Evolutionary conservation across 1,140 invertebrate species (phyloP).

Genomic region (Drosophila kanapiae): DNA sequence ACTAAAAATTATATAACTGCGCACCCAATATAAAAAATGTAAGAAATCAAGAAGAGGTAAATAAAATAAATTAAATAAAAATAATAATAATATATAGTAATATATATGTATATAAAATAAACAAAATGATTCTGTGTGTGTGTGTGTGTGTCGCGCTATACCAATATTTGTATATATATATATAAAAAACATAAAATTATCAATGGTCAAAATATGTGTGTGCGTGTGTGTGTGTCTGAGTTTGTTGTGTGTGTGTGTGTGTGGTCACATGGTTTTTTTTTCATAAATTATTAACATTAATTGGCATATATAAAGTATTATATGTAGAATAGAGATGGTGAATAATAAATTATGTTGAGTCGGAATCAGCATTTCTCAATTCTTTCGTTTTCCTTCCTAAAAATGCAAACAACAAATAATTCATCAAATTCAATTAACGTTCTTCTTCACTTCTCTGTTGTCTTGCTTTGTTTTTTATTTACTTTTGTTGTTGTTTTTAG

Average conservation of each 20-base stretch:
- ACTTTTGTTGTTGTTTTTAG: too few relatives aligned
- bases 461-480: conserved; percentile 16
- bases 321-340: conserved; percentile 39
- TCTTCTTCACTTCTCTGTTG: conserved; percentile 9
- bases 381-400: conserved; percentile 20
- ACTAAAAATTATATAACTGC: conserved; percentile 72
- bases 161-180: conserved; percentile 21
- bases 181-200: conserved; percentile 79
- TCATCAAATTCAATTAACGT: conserved; percentile 23
- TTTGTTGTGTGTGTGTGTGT: conserved; percentile 21
- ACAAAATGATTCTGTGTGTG: conserved; percentile 52
- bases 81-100: conserved; percentile 24
- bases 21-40: conserved; percentile 62
- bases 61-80: conserved; percentile 70
- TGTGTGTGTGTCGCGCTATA: conserved; percentile 48
- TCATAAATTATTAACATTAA: conserved; percentile 79
- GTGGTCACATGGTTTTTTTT: conserved; percentile 49
- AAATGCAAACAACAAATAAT: conserved; percentile 25
- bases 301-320: conserved; percentile 59
- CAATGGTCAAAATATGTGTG: conserved; percentile 71
- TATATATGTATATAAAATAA: conserved; percentile 45
- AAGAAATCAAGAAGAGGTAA: conserved; percentile 48
- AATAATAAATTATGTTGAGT: conserved; percentile 70
- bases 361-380: conserved; percentile 38
- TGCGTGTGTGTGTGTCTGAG: conserved; percentile 26